A percentile compares a stretch with the other conserved stretches of the same genome.
Evolutionary conservation across 2,888 invertebrate genomes (phyloP).

Genomic region (Eilema griseolum): DNA sequence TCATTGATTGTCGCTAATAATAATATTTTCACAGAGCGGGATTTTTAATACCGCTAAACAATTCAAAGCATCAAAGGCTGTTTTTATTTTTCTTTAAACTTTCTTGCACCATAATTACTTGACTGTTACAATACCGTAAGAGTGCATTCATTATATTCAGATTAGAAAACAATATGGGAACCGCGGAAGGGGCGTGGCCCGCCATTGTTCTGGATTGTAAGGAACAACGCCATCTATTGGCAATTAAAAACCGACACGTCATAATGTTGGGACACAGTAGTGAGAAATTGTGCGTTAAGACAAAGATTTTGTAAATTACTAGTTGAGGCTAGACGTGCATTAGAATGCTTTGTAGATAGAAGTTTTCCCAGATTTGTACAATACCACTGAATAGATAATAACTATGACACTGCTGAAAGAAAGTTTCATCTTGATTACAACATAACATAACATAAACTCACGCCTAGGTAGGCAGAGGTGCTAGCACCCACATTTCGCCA

Average conservation of each 20-base stretch:
- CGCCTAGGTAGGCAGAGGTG: too few relatives aligned
- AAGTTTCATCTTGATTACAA: not conserved
- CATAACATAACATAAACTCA: too few relatives aligned
- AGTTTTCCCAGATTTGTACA: not conserved
- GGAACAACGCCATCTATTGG: slow-evolving; percentile 28
- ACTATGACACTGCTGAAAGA: too few relatives aligned
- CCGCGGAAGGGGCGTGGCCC: slow-evolving; percentile 60
- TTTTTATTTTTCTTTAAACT: slow-evolving; percentile 7
- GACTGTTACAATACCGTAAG: slow-evolving; percentile 18
- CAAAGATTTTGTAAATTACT: not conserved
- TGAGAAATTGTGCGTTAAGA: not conserved
- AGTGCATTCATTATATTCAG: slow-evolving; percentile 49
- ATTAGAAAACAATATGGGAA: slow-evolving; percentile 62
- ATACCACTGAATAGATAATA: too few relatives aligned
- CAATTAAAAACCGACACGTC: slow-evolving; percentile 14
- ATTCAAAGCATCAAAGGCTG: too few relatives aligned
- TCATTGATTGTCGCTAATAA: too few relatives aligned
- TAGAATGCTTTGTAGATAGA: not conserved
- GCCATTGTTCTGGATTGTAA: slow-evolving; percentile 51
- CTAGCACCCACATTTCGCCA: too few relatives aligned
- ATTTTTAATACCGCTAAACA: not conserved
- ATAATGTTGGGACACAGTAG: not conserved
- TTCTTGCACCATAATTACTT: slow-evolving; percentile 15
- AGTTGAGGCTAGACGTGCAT: not conserved
- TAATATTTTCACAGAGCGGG: not conserved